Evolutionary conservation across 2,888 invertebrate genomes (phyloP), one percentile per base, ranked within the genome.

Genomic region (Callimorpha dominula): DNA sequence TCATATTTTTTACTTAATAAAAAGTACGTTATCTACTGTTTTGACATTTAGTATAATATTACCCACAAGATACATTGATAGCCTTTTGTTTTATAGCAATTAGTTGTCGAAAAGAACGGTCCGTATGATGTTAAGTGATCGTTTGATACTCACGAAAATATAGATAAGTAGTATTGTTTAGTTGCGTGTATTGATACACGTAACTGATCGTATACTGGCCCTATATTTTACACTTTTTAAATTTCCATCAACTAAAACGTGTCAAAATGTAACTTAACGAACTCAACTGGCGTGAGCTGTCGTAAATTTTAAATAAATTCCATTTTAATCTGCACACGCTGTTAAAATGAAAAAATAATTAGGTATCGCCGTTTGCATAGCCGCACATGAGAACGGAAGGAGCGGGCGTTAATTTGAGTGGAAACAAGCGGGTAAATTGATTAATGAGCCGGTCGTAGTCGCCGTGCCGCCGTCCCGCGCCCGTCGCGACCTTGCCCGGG

Each of bases 341-440:
- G 9, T 46, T 46, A 46, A 46, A 46, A 46, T 31, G 5, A 62
- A 4, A 69, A 65, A 49, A n/a, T 17, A 54, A 64, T 65, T 65
- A 6, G 11, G 11, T 60, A 43, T 46, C 64, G 75, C 76, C 65
- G 40, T 31, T 76, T 60, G 76, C 14, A 64, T 64, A 63, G 81
- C 81, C 79, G 7, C n/a, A 42, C 69, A 20, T 4, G n/a, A 43
- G 60, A 76, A 74, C 70, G 77, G 80, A 86, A 84, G 86, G 83
- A 88, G 80, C 78, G 76, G 77, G 83, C 84, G 88, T 88, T 91
- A 91, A 92, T 91, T 91, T 87, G 89, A 87, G 87, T 89, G 90
- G 90, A 92, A 93, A 91, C 91, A 92, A 88, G 87, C 92, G 88
- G 77, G 83, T 90, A 92, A 75, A 93, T 93, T 92, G 93, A 91